Percentiles rank a stretch among this genome's conserved stretches.
Conservation (phyloP, 2,797 vertebrate species). For the Coranthus polyacanthus region DNA sequence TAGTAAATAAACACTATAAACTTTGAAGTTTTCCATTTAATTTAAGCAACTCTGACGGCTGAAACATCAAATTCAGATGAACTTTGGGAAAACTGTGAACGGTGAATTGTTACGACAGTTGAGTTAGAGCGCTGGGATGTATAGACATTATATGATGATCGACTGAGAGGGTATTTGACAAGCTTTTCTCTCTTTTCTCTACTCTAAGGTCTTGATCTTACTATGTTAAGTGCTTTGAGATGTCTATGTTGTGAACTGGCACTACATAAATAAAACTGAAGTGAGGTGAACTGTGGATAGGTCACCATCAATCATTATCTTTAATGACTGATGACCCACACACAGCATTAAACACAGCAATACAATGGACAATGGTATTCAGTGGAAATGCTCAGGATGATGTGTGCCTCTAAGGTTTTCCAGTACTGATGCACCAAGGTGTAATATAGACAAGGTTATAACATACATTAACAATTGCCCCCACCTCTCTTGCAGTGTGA, state of each 20-base stretch:
- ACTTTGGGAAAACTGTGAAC: too few species aligned
- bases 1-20: too few species aligned
- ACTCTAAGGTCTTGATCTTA: too few species aligned
- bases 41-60: conserved; percentile 7
- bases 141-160: not conserved
- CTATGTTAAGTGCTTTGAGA: too few species aligned
- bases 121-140: not conserved
- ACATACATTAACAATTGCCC: not conserved
- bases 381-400: not conserved
- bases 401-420: not conserved
- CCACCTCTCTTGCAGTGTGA: not conserved
- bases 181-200: too few species aligned
- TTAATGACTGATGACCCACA: not conserved
- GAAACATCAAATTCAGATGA: too few species aligned
- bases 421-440: not conserved
- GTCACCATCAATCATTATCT: conserved; percentile 12
- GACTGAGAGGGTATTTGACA: too few species aligned
- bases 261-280: too few species aligned
- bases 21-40: too few species aligned
- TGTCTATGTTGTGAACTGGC: too few species aligned
- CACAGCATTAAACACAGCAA: conserved; percentile 9
- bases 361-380: conserved; percentile 7
- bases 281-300: not conserved
- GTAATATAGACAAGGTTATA: not conserved
- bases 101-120: not conserved